Conservation (phyloP, 1,140 invertebrate genomes). For the Mylabris phalerata region DNA sequence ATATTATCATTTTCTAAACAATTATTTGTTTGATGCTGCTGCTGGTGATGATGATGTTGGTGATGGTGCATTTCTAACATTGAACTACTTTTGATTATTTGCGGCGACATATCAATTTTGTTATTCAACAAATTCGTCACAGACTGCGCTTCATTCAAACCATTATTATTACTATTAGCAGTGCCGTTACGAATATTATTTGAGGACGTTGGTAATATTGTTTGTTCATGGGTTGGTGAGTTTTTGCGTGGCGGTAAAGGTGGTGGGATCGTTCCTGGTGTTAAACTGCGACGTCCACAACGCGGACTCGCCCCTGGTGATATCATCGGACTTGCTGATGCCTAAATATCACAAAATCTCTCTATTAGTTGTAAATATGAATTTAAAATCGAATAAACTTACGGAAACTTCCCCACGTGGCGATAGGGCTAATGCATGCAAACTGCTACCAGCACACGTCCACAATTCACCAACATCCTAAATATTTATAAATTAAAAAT, state of each 20-base stretch:
- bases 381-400: constrained; percentile 27
- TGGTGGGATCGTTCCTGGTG: constrained; percentile 35
- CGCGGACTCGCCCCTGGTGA: constrained; percentile 50
- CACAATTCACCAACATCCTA: constrained; percentile 41
- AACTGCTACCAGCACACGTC: constrained; percentile 46
- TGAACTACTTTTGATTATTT: constrained; percentile 36
- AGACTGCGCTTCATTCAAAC: constrained; percentile 33
- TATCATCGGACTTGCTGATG: constrained; percentile 50
- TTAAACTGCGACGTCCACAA: constrained; percentile 38
- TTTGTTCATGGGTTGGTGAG: constrained; percentile 37
- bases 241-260: constrained; percentile 38
- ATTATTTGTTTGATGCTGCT: neutral
- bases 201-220: constrained; percentile 25
- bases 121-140: constrained; percentile 34
- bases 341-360: constrained; percentile 17
- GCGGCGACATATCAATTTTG: constrained; percentile 26
- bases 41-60: neutral
- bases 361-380: neutral
- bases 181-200: constrained; percentile 14
- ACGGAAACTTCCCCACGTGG: constrained; percentile 47
- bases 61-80: constrained; percentile 37
- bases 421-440: constrained; percentile 50
- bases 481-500: neutral
- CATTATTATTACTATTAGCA: constrained; percentile 6
- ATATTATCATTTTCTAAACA: constrained; percentile 7